Evolutionary conservation across 64 coral and sea anemone genomes (phyloP).

Genomic region (Actinia equina): DNA sequence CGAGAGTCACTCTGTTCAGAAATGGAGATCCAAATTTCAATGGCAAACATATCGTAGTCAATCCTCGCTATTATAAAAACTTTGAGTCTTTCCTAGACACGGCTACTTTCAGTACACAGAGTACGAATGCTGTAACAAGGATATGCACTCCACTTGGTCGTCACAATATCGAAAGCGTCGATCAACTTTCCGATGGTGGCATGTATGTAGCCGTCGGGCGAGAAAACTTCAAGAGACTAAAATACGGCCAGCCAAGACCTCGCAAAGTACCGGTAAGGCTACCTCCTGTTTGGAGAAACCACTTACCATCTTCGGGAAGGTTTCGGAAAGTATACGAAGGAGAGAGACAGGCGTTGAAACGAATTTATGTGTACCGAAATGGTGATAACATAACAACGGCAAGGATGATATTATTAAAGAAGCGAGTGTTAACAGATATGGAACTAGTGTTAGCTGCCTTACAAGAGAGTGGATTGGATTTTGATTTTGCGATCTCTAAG

Average conservation of each 20-base stretch:
- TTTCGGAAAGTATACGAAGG: conserved; percentile 72
- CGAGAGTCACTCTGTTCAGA: conserved; percentile 56
- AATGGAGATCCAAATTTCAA: conserved; percentile 75
- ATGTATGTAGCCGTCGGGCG: conserved; percentile 63
- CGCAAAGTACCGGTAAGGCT: conserved; percentile 4
- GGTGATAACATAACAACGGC: conserved; percentile 55
- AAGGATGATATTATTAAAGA: conserved; percentile 65
- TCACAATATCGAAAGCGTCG: conserved; percentile 37
- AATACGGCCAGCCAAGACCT: conserved; percentile 48
- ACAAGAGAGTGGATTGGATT: conserved; percentile 46
- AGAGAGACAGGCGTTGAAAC: conserved; percentile 58
- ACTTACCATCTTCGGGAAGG: conserved; percentile 15
- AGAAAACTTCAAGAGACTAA: conserved; percentile 64
- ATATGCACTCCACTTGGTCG: conserved; percentile 68
- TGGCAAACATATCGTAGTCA: conserved; percentile 69
- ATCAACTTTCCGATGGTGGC: conserved; percentile 44
- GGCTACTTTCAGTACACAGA: conserved; percentile 24
- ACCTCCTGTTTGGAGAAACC: conserved; percentile 28
- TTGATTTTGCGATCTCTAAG: conserved; percentile 33
- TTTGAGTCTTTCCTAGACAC: conserved; percentile 69
- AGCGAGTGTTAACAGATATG: conserved; percentile 54
- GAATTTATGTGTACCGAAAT: conserved; percentile 65
- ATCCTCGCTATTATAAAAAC: conserved; percentile 35
- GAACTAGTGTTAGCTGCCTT: conserved; percentile 60
- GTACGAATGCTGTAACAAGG: conserved; percentile 62